phyloP scores from a whole-genome alignment of 2,797 vertebrate species.

The Thunnus albacares region DNA sequence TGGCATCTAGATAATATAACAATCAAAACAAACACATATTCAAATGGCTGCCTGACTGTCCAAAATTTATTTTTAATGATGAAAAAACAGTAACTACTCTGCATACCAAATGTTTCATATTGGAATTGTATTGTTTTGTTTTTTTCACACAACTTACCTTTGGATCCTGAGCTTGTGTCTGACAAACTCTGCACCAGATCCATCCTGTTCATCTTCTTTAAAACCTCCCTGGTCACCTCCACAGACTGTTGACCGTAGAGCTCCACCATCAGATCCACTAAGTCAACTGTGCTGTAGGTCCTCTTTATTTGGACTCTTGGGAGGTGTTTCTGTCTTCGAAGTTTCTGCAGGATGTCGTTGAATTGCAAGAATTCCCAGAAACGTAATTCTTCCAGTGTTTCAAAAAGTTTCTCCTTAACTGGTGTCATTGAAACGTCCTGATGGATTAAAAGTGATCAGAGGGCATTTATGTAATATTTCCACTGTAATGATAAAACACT shows the following conservation, averaged over 20 bases:
- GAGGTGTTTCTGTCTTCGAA: neutral
- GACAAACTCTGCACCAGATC: neutral
- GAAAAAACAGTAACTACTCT: too few relatives aligned
- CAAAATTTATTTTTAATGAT: too few relatives aligned
- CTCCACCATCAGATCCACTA: too few relatives aligned
- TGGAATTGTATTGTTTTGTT: too few relatives aligned
- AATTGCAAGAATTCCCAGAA: neutral
- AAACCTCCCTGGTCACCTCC: slow-evolving; percentile 6
- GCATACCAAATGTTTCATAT: neutral
- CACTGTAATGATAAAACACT: too few relatives aligned
- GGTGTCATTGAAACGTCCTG: too few relatives aligned
- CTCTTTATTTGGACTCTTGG: neutral
- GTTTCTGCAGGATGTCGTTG: neutral
- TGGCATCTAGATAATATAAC: too few relatives aligned
- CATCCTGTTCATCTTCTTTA: neutral
- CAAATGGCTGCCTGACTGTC: too few relatives aligned
- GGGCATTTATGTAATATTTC: too few relatives aligned
- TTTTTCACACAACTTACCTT: neutral
- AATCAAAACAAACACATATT: too few relatives aligned
- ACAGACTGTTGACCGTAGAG: neutral
- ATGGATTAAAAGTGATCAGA: too few relatives aligned
- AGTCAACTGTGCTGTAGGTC: rapidly evolving
- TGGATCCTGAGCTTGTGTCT: rapidly evolving
- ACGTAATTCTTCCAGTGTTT: neutral
- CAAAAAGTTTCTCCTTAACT: too few relatives aligned